Evolutionary conservation across 2,888 invertebrate species (phyloP).

Genomic region (Malthinus seriepunctatus): DNA sequence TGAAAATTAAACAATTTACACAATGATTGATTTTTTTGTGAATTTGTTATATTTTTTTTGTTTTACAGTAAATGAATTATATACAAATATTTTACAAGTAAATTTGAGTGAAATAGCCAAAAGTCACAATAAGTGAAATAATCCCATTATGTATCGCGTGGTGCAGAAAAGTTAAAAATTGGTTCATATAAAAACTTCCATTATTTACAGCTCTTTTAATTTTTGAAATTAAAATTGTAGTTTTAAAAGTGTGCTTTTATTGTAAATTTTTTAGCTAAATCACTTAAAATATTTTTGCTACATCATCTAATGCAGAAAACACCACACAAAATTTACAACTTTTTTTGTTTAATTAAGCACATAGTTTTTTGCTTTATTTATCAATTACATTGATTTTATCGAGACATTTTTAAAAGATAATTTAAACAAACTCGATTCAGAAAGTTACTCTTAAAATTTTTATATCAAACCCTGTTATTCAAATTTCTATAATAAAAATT

Average conservation of each 20-base stretch:
- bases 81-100: too few species aligned
- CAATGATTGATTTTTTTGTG: constrained; percentile 6
- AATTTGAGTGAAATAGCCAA: too few species aligned
- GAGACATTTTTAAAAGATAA: not conserved
- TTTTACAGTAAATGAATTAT: too few species aligned
- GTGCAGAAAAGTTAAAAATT: constrained; percentile 2
- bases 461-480: too few species aligned
- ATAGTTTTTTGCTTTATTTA: constrained; percentile 12
- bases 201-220: not conserved
- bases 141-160: not conserved
- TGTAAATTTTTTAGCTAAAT: not conserved
- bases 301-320: constrained; percentile 21
- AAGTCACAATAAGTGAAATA: too few species aligned
- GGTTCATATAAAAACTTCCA: not conserved
- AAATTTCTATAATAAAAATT: too few species aligned
- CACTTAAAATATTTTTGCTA: constrained; percentile 10
- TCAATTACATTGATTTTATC: constrained; percentile 1
- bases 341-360: constrained; percentile 18
- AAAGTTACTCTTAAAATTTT: too few species aligned
- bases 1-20: not conserved
- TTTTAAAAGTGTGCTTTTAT: not conserved
- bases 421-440: too few species aligned
- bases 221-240: not conserved
- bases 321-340: constrained; percentile 24
- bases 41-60: too few species aligned